Conservation (phyloP, 1,140 invertebrate species). For the Drosophila bipectinata region DNA sequence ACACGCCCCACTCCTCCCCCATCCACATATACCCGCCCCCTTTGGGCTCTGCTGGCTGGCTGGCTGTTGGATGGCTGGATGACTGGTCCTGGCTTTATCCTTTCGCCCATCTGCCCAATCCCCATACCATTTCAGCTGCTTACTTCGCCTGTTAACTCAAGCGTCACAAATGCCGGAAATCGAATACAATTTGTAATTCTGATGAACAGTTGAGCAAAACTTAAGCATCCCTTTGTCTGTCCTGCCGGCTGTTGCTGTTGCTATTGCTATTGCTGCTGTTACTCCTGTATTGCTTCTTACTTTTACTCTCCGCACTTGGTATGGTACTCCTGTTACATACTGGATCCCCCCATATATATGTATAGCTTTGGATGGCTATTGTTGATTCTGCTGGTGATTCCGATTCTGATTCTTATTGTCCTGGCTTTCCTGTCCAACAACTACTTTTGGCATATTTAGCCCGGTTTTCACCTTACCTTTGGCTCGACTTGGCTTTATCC, state of each 20-base stretch:
- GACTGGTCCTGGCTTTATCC: constrained; percentile 4
- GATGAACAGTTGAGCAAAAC: constrained; percentile 78
- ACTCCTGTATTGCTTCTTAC: constrained; percentile 18
- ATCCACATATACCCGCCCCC: constrained; percentile 1
- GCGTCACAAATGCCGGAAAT: constrained; percentile 83
- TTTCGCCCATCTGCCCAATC: constrained; percentile 14
- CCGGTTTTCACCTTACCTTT: constrained; percentile 48
- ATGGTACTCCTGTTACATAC: constrained; percentile 4
- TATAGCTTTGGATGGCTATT: constrained; percentile 26
- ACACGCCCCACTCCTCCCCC: constrained; percentile 31
- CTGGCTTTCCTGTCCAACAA: constrained; percentile 51
- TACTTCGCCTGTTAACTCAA: constrained; percentile 78
- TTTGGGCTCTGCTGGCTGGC: too few species aligned
- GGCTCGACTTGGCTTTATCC: constrained; percentile 30
- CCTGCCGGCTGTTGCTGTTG: constrained; percentile 33
- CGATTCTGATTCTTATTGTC: constrained; percentile 45
- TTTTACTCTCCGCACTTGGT: constrained; percentile 3
- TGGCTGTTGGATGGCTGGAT: too few species aligned
- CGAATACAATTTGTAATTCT: constrained; percentile 83
- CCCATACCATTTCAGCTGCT: constrained; percentile 50
- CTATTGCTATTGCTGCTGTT: constrained; percentile 18
- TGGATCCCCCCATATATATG: background rate
- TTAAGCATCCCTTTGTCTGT: constrained; percentile 52
- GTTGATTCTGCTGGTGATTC: constrained; percentile 44
- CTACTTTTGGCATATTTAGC: constrained; percentile 57